These are phyloP conservation scores for Scolopax mira DNA, from an alignment of 2,113 vertebrate genomes.

Conservation along the genomic window DNA sequence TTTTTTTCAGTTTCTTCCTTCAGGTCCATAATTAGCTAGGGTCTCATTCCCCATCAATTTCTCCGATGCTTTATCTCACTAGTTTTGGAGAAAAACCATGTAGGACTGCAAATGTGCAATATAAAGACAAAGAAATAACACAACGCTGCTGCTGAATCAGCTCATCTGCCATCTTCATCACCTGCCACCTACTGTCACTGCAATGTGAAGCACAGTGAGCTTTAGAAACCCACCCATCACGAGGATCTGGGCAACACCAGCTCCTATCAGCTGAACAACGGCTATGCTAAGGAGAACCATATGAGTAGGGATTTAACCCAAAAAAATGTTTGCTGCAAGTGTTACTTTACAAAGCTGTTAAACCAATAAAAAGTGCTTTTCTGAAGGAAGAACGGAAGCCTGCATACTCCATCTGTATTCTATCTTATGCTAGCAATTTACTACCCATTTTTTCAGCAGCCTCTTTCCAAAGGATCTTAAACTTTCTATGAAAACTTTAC, in stretches of 20 bases:
- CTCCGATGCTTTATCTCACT: not conserved
- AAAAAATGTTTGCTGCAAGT: not conserved
- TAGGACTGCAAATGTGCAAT: not conserved
- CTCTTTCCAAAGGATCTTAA: not conserved
- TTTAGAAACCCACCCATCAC: not conserved
- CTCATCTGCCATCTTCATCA: not conserved
- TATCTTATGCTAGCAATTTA: not conserved
- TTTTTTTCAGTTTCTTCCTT: not conserved
- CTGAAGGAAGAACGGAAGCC: not conserved
- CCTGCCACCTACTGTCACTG: not conserved
- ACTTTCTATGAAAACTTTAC: not conserved
- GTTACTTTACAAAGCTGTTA: not conserved
- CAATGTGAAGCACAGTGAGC: accelerated
- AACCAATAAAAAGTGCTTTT: not conserved
- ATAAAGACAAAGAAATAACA: not conserved
- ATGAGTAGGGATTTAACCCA: not conserved
- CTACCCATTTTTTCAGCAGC: not conserved
- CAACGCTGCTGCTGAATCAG: not conserved
- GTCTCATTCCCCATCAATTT: not conserved
- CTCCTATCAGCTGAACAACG: not conserved
- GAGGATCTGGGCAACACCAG: not conserved
- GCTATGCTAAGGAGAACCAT: not conserved
- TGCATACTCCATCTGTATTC: not conserved
- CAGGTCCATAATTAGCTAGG: not conserved
- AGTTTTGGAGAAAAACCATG: not conserved